Base-by-base conservation (phyloP, 2,888 invertebrate species). In the Dione vanillae region DNA sequence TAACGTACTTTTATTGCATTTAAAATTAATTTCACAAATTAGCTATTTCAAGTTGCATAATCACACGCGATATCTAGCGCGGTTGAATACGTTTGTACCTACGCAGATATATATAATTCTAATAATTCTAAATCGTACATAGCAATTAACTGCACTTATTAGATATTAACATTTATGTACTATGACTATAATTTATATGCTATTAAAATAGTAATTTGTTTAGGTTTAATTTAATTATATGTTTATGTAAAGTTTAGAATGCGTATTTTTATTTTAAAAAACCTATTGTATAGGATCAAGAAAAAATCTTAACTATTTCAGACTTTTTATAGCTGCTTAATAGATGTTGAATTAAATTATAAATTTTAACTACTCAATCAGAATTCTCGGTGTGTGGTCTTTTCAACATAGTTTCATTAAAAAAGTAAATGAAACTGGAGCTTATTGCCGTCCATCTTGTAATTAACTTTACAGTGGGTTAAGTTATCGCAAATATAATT, bases 371-470 rank as follows among this genome's bases (percentile, higher is more conserved):
- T 61, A 35, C 66, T 69, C 56, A 59, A 64, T 69, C 67, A 40
- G 67, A 37, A 56, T 68, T 65, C 75, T 47, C 70, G 40, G 69
- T 81, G 82, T 82, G 82, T 81, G 82, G 82, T 81, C 81, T 69
- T 65, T 37, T 20, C 51, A 66, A 65, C 49, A 58, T 72, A 74
- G 66, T 72, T 73, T 75, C 73, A 72, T 71, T 72, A 67, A 54
- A 73, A 71, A 62, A 59, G n/a, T 65, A 14, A 51, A 43, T 65
- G 14, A 56, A 49, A 59, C 41, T 37, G 35, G 19, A 3, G 54
- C 43, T 67, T 51, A 45, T 66, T 70, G 51, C 71, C 41, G 54
- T 3, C 27, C 52, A 19, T 56, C 59, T 47, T 59, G 61, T 70
- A 70, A 72, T 72, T 72, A 69, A 71, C 54, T 70, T 72, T 67